Evolutionary conservation across 2,888 invertebrate genomes (phyloP).

Genomic region (Nemoura dubitans): DNA sequence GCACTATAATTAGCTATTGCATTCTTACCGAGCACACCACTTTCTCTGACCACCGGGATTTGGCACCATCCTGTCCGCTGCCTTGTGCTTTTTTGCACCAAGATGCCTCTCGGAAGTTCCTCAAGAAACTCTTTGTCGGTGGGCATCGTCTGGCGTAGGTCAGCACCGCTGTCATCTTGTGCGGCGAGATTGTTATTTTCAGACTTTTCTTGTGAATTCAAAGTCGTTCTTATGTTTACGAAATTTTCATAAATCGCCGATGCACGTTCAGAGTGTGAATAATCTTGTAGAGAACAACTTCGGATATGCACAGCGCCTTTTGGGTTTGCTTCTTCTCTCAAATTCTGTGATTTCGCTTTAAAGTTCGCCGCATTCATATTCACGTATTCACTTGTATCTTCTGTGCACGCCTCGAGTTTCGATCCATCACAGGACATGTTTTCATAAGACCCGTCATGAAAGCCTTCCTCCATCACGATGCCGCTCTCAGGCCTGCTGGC

Average conservation of each 20-base stretch:
- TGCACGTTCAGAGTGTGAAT: not conserved
- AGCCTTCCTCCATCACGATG: not conserved
- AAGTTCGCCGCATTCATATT: no score
- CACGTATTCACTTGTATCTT: no score
- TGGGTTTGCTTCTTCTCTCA: no score
- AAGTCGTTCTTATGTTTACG: not conserved
- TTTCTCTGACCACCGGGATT: not conserved
- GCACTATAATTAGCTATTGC: not conserved
- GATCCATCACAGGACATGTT: not conserved
- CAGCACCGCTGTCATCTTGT: not conserved
- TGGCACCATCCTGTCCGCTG: constrained; percentile 7
- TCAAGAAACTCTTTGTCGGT: not conserved
- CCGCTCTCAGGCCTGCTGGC: not conserved
- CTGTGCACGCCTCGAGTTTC: no score
- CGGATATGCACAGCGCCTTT: not conserved
- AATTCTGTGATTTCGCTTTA: no score
- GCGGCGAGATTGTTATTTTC: not conserved
- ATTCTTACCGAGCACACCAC: not conserved
- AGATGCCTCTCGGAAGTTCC: not conserved
- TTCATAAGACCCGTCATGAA: not conserved
- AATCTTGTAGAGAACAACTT: not conserved
- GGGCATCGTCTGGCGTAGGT: not conserved
- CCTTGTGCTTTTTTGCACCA: no score
- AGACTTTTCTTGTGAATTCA: not conserved
- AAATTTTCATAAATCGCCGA: not conserved